A percentile compares a stretch with the other conserved stretches of the same genome.
Evolutionary conservation across 2,113 vertebrate genomes (phyloP).

Genomic region (Oenanthe melanoleuca): DNA sequence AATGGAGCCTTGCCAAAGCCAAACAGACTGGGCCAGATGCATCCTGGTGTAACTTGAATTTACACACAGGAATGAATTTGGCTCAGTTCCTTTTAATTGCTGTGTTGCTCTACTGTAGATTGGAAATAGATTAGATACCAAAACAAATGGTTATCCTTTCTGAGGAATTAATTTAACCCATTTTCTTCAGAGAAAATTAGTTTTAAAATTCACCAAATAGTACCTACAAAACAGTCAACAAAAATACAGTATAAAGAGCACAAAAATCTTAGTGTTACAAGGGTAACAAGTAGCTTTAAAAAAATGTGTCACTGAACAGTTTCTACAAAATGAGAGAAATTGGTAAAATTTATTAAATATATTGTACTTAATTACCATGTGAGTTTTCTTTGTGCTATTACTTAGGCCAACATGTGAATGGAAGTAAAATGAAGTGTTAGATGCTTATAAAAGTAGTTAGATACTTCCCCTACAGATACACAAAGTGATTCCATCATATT

Average conservation of each 20-base stretch:
- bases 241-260: background rate
- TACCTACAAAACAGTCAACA: background rate
- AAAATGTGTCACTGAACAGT: background rate
- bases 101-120: background rate
- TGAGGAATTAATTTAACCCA: background rate
- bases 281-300: background rate
- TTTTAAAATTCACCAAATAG: background rate
- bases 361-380: background rate
- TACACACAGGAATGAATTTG: background rate
- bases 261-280: background rate
- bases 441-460: background rate
- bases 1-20: slow-evolving; percentile 13
- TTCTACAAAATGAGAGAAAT: background rate
- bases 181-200: background rate
- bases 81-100: slow-evolving; percentile 22
- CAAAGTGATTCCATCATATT: background rate
- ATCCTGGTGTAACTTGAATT: slow-evolving; percentile 11
- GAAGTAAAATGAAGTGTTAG: background rate
- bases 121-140: background rate
- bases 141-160: background rate
- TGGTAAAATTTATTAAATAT: background rate
- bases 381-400: background rate
- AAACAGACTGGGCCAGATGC: background rate
- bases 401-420: background rate
- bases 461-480: background rate